phyloP scores from a whole-genome alignment of 2,888 invertebrate species.

The Drosophila affinis region DNA sequence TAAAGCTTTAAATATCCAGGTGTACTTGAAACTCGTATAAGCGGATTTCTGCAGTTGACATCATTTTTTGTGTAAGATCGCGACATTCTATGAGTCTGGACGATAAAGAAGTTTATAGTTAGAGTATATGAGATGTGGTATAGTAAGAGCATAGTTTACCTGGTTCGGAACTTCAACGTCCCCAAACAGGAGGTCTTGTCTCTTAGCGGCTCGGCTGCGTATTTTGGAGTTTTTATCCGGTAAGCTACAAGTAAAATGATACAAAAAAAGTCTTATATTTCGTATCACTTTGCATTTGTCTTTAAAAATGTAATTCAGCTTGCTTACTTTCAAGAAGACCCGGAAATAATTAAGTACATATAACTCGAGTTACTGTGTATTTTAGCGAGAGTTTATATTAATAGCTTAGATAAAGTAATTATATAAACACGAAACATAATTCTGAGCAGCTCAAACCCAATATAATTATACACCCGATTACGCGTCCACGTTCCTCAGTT shows the following conservation, averaged over 20 bases:
- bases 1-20: not conserved
- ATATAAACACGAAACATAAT: too few species aligned
- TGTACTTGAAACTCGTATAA: not conserved
- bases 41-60: not conserved
- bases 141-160: slow-evolving; percentile 42
- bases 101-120: not conserved
- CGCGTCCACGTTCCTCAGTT: too few species aligned
- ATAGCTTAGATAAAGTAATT: too few species aligned
- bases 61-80: not conserved
- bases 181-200: slow-evolving; percentile 89
- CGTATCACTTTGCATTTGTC: not conserved
- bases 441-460: too few species aligned
- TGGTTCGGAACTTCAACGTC: slow-evolving; percentile 69
- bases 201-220: slow-evolving; percentile 87
- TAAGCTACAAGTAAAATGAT: slow-evolving; percentile 14
- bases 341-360: slow-evolving; percentile 1
- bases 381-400: too few species aligned
- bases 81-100: not conserved
- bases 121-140: not conserved
- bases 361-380: too few species aligned
- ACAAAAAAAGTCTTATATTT: not conserved
- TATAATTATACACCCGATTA: too few species aligned
- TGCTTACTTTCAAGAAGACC: slow-evolving; percentile 48
- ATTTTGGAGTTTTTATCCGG: slow-evolving; percentile 84
- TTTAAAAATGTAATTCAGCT: not conserved